phyloP scores from a whole-genome alignment of 2,888 invertebrate genomes.

The Nymphalis polychloros region DNA sequence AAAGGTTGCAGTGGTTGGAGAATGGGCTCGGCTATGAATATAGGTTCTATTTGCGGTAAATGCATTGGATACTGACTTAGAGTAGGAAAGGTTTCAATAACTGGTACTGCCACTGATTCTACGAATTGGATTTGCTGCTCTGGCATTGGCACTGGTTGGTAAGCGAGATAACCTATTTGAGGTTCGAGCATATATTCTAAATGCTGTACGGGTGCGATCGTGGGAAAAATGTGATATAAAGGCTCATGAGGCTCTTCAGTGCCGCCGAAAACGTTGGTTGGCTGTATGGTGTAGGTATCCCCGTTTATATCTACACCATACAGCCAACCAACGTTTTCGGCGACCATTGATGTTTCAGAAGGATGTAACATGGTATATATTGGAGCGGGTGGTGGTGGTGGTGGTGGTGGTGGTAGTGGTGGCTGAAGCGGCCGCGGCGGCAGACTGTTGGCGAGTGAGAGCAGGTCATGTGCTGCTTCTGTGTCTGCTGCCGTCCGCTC shows the following conservation, averaged over 20 bases:
- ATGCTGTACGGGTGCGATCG: constrained; percentile 49
- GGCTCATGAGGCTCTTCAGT: constrained; percentile 61
- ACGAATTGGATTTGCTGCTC: constrained; percentile 34
- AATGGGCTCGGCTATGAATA: neutral
- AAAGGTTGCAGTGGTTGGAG: no score
- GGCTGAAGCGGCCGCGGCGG: constrained; percentile 88
- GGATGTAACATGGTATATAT: constrained; percentile 79
- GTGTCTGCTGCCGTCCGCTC: constrained; percentile 90
- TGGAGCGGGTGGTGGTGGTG: constrained; percentile 52
- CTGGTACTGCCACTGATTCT: constrained; percentile 17
- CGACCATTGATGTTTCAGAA: constrained; percentile 53
- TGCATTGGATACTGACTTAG: neutral
- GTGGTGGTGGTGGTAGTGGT: constrained; percentile 71
- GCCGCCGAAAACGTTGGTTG: constrained; percentile 65
- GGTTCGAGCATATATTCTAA: constrained; percentile 58
- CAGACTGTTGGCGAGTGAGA: constrained; percentile 88
- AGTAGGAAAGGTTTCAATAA: constrained; percentile 5
- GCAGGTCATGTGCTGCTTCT: constrained; percentile 92
- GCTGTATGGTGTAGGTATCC: constrained; percentile 86
- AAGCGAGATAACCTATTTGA: constrained; percentile 58
- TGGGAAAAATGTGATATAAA: constrained; percentile 57
- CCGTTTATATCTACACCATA: no score
- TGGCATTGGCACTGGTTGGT: constrained; percentile 46
- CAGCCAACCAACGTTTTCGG: constrained; percentile 46
- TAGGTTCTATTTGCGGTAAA: neutral